Conservation (phyloP, 2,888 invertebrate species). For the Ochropacha duplaris region DNA sequence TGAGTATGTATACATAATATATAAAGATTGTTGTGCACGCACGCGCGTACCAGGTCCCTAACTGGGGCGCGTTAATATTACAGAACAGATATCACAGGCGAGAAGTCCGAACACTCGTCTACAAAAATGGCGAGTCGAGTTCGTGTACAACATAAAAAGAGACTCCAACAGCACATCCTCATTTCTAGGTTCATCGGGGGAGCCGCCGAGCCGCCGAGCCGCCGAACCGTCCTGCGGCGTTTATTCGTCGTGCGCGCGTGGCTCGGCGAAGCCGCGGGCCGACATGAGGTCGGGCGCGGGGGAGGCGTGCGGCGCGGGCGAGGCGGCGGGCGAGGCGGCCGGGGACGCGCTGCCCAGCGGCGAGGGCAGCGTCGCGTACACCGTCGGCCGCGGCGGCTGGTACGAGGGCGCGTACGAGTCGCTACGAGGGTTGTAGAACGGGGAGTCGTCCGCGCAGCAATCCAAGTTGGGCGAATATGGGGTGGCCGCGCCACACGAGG, state of each 20-base stretch:
- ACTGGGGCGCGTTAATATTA: conserved; percentile 40
- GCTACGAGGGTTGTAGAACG: conserved; percentile 79
- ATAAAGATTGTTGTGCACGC: conserved; percentile 33
- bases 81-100: conserved; percentile 29
- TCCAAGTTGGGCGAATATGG: conserved; percentile 78
- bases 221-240: conserved; percentile 21
- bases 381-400: conserved; percentile 76
- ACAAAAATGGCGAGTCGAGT: conserved; percentile 2
- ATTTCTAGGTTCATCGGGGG: conserved; percentile 30
- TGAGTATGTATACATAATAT: conserved; percentile 28
- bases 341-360: conserved; percentile 70
- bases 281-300: conserved; percentile 38
- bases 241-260: conserved; percentile 43
- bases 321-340: conserved; percentile 67
- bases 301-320: conserved; percentile 58
- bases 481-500: conserved; percentile 78
- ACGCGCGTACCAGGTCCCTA: conserved; percentile 44
- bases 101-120: conserved; percentile 5
- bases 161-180: conserved; percentile 26
- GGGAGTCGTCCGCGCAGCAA: conserved; percentile 73
- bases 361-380: conserved; percentile 77
- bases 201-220: not conserved
- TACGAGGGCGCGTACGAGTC: conserved; percentile 79
- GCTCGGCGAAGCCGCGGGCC: conserved; percentile 57
- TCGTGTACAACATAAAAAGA: conserved; percentile 17